phyloP scores from a whole-genome alignment of 2,797 vertebrate genomes.

The Coilia nasus region DNA sequence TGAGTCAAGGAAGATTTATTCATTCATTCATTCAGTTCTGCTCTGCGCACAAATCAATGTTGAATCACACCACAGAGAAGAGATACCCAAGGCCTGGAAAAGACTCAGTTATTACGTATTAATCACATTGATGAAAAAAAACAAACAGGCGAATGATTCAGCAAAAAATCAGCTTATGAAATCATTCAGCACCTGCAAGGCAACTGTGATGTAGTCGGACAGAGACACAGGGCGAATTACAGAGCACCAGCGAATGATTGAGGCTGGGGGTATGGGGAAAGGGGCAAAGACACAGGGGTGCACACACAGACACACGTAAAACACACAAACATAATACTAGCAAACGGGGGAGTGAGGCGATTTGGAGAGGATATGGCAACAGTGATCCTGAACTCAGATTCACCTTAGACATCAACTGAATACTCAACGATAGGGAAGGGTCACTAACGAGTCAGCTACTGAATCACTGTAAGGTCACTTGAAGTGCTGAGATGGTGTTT shows the following conservation, averaged over 20 bases:
- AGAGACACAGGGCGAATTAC: constrained; percentile 50
- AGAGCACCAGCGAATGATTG: constrained; percentile 52
- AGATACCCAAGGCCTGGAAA: constrained; percentile 54
- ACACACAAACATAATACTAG: constrained; percentile 43
- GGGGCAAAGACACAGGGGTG: constrained; percentile 39
- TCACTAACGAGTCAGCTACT: neutral
- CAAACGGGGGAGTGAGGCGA: constrained; percentile 5
- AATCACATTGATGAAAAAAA: constrained; percentile 33
- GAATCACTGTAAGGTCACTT: neutral
- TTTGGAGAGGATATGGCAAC: neutral
- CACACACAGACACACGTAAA: constrained; percentile 40
- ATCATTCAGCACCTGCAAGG: constrained; percentile 35
- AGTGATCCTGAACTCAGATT: neutral
- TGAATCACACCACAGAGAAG: constrained; percentile 51
- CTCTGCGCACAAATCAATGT: constrained; percentile 39
- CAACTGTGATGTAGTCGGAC: constrained; percentile 52
- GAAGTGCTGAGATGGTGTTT: neutral
- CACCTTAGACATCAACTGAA: neutral
- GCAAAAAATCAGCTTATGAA: constrained; percentile 11
- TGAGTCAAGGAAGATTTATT: constrained; percentile 57
- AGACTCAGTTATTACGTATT: constrained; percentile 39
- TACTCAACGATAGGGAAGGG: neutral
- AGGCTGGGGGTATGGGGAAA: constrained; percentile 24
- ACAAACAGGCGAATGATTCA: constrained; percentile 38
- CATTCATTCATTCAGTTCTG: constrained; percentile 39